phyloP scores from a whole-genome alignment of 1,140 invertebrate genomes.

The Drosophila grimshawi region DNA sequence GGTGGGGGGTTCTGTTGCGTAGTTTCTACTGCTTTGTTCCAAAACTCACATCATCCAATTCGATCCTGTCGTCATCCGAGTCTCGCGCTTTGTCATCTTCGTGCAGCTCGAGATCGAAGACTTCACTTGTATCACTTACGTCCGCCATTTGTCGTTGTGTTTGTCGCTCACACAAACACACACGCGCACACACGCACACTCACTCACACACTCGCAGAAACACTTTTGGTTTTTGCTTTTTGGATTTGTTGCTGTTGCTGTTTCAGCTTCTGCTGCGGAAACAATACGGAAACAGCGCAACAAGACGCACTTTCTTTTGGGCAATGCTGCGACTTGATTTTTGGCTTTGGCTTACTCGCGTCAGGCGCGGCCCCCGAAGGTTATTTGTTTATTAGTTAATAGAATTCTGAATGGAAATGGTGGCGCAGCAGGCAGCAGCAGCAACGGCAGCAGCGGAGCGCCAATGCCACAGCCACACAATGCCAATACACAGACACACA shows the following conservation, averaged over 20 bases:
- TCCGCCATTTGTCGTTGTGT: slow-evolving; percentile 88
- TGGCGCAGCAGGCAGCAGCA: slow-evolving; percentile 49
- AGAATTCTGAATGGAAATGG: slow-evolving; percentile 58
- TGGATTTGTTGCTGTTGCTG: slow-evolving; percentile 57
- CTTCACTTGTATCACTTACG: slow-evolving; percentile 84
- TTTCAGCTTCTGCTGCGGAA: slow-evolving; percentile 40
- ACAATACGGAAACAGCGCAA: slow-evolving; percentile 59
- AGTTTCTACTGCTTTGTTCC: slow-evolving; percentile 40
- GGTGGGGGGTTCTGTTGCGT: slow-evolving; percentile 46
- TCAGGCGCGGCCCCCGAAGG: slow-evolving; percentile 64
- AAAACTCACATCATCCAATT: slow-evolving; percentile 90
- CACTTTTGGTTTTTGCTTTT: slow-evolving; percentile 44
- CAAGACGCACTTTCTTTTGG: slow-evolving; percentile 37
- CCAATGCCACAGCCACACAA: slow-evolving; percentile 62
- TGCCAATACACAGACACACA: slow-evolving; percentile 63
- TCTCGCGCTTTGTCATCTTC: slow-evolving; percentile 90
- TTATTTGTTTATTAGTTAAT: slow-evolving; percentile 83
- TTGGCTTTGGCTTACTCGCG: slow-evolving; percentile 52
- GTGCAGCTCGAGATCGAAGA: slow-evolving; percentile 96
- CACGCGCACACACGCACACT: slow-evolving; percentile 16
- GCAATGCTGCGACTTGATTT: slow-evolving; percentile 43
- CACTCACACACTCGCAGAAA: slow-evolving; percentile 43
- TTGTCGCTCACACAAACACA: slow-evolving; percentile 41
- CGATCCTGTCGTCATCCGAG: slow-evolving; percentile 94
- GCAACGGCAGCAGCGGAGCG: slow-evolving; percentile 43